Base-by-base conservation (phyloP, 1,140 invertebrate species). In the Drosophila neocordata region DNA sequence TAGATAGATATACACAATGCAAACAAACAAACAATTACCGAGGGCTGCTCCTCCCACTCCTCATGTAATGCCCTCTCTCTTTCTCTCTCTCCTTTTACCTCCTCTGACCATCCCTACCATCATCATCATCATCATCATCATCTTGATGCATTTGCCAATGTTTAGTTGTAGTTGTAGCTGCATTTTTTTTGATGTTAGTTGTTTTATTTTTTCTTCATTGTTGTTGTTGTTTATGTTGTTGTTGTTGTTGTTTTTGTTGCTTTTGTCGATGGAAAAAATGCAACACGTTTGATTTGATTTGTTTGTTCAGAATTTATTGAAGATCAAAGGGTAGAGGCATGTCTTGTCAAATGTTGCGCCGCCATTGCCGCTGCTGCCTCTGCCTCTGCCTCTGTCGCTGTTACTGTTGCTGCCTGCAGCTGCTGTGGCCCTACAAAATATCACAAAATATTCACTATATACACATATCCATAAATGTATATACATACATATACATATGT, bases 291-390 rank as follows among this genome's bases (percentile, higher is more conserved):
- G 83, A 76, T 81, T 73, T 87, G 81, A 87, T 85, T 85, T 85
- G 81, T 85, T 85, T 85, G 78, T 69, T 85, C 74, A 75, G 73
- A 77, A 87, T 81, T 87, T 85, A 87, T 81, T 85, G 56, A 85
- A 85, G 82, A 85, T 85, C 81, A 85, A 85, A 85, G 81, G 72
- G 44, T 44, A 60, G 34, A 37, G 56, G 56, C 59, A 68, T 58
- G 69, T 65, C 70, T 67, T 84, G 80, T 83, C 79, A 82, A 75
- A 66, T 82, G 41, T 48, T 48, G 41, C 41, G 41, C 41, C 41
- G 41, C 15, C 41, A 18, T 13, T 13, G 13, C 15, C 41, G 8
- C 13, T 13, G 13, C 38, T 11, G 38, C 13, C 38, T 1, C 3
- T 2, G 15, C 41, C 41, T 4, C 15, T 20, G n/a, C 41, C 41